A percentile compares a stretch with the other conserved stretches of the same genome.
These are phyloP conservation scores for Coelopa pilipes DNA, from an alignment of 2,888 invertebrate species.

Conservation along the genomic window DNA sequence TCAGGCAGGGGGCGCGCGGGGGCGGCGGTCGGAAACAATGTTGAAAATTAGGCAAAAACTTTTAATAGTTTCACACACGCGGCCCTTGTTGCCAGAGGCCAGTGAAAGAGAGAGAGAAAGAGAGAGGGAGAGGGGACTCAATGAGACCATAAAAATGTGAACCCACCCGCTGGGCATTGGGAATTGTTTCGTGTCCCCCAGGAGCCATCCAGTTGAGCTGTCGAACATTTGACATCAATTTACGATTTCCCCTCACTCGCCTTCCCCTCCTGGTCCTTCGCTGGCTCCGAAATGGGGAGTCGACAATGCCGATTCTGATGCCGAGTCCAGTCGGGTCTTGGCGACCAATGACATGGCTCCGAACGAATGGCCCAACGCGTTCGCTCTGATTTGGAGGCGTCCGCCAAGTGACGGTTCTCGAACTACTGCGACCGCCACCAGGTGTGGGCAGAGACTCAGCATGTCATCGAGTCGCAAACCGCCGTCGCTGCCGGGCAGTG, in stretches of 20 bases:
- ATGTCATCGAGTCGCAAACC: too few relatives aligned
- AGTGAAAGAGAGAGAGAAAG: neutral
- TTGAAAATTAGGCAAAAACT: conserved; percentile 24
- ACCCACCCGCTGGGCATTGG: conserved; percentile 11
- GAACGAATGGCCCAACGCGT: too few relatives aligned
- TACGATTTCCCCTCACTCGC: neutral
- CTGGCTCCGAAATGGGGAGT: too few relatives aligned
- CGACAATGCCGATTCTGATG: too few relatives aligned
- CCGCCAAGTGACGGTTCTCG: too few relatives aligned
- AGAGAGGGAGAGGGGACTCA: neutral
- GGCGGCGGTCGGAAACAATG: neutral
- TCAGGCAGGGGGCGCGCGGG: neutral
- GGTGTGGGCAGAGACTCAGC: too few relatives aligned
- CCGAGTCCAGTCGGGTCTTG: too few relatives aligned
- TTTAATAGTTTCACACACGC: conserved; percentile 30
- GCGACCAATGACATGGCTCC: too few relatives aligned
- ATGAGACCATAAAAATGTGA: conserved; percentile 5
- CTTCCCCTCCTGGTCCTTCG: too few relatives aligned
- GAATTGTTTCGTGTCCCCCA: conserved; percentile 15
- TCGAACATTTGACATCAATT: conserved; percentile 45
- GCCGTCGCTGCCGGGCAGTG: too few relatives aligned
- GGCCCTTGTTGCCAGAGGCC: neutral
- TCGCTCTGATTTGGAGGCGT: too few relatives aligned
- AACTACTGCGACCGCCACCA: too few relatives aligned
- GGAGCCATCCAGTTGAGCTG: conserved; percentile 53